Percentiles rank a stretch among this genome's conserved stretches.
Conservation (phyloP, 2,888 invertebrate genomes). For the Parthenolecanium corni region DNA sequence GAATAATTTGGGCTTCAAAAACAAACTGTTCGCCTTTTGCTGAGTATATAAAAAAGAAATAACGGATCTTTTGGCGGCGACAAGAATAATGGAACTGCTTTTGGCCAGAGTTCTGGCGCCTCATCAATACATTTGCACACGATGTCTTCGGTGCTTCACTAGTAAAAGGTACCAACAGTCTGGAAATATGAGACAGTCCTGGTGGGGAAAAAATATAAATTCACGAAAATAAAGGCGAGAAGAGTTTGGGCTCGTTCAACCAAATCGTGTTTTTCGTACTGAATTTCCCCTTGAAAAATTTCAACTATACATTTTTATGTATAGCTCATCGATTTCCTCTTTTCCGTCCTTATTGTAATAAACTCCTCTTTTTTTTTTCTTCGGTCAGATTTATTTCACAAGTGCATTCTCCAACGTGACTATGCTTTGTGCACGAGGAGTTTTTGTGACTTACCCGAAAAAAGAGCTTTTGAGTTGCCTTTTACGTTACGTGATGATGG, state of each 20-base stretch:
- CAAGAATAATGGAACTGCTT: slow-evolving; percentile 4
- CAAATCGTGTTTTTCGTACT: too few relatives aligned
- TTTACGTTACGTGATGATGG: not conserved
- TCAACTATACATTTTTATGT: too few relatives aligned
- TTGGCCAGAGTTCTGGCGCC: slow-evolving; percentile 3
- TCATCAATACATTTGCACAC: slow-evolving; percentile 13
- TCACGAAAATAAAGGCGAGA: too few relatives aligned
- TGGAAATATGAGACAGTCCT: too few relatives aligned
- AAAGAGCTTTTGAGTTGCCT: slow-evolving; percentile 12
- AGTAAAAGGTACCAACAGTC: not conserved
- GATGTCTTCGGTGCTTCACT: slow-evolving; percentile 8
- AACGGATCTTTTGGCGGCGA: slow-evolving; percentile 14
- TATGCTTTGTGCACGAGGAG: slow-evolving; percentile 7
- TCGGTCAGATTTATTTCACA: slow-evolving; percentile 15
- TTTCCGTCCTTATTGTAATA: too few relatives aligned
- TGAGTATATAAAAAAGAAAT: slow-evolving; percentile 9
- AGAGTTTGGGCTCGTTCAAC: too few relatives aligned
- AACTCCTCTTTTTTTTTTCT: too few relatives aligned
- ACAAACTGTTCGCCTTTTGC: slow-evolving; percentile 2
- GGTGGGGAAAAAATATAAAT: too few relatives aligned
- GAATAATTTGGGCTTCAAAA: slow-evolving; percentile 10
- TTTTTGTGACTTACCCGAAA: slow-evolving; percentile 2
- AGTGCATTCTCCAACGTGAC: slow-evolving; percentile 15
- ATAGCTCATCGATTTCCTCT: too few relatives aligned
- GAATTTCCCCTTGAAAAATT: too few relatives aligned